phyloP scores from a whole-genome alignment of 2,888 invertebrate genomes.

The Dryocosmus kuriphilus region DNA sequence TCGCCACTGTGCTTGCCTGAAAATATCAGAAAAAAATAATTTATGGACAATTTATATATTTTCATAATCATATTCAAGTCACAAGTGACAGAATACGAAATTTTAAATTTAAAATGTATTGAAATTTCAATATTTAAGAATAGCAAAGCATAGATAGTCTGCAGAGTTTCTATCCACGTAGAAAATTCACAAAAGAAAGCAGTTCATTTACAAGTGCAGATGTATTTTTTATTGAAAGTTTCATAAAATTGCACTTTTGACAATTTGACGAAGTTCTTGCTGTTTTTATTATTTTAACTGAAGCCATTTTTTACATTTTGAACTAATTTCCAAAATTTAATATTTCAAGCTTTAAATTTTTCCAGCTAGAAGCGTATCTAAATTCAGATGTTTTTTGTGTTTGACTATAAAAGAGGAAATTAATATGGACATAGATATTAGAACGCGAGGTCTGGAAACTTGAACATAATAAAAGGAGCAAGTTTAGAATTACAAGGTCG shows the following conservation, averaged over 20 bases:
- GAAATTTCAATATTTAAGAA: neutral
- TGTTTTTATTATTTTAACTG: neutral
- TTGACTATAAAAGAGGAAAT: too few relatives aligned
- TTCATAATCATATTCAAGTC: neutral
- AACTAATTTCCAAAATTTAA: too few relatives aligned
- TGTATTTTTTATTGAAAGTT: neutral
- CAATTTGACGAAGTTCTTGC: neutral
- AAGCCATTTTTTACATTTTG: neutral
- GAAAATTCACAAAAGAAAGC: neutral
- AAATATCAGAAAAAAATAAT: neutral
- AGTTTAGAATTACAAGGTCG: neutral
- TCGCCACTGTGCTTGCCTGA: constrained; percentile 4
- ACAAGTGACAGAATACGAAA: neutral
- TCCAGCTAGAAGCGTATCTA: too few relatives aligned
- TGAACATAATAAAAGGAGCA: neutral
- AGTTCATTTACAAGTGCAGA: neutral
- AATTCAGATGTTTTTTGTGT: too few relatives aligned
- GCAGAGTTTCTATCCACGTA: neutral
- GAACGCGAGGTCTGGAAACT: neutral
- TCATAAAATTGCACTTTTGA: neutral
- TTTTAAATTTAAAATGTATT: neutral
- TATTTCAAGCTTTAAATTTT: too few relatives aligned
- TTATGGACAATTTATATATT: neutral
- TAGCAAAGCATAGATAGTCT: neutral
- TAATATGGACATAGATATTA: neutral